Evolutionary conservation across 1,140 invertebrate genomes (phyloP), one percentile per base, ranked within the genome.

Genomic region (Ladona fulva): DNA sequence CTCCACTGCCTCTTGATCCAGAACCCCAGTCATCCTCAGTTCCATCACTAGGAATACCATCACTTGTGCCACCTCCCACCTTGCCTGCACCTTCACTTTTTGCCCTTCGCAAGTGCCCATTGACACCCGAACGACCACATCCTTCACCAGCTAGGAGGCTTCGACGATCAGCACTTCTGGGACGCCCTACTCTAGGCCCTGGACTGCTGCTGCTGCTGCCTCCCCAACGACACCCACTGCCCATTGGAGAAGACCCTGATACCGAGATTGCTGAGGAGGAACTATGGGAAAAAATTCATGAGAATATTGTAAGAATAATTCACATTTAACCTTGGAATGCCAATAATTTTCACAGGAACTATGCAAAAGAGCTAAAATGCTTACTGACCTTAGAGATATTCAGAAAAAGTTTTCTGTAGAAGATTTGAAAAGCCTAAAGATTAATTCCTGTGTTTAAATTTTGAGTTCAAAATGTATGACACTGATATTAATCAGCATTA

Each of bases 11-110:
- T 79, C 87, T 85, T 77, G 90, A 91, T 82, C 82, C 74, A 83
- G 78, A 75, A 81, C 82, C 66, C 90, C 91, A 91, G 77, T 91
- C 89, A 82, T 92, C 91, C 83, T 91, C 89, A 1, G 89, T 90
- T 10, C 86, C 89, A 82, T 87, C 90, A 82, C 90, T 91, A 25
- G 89, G 89, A 19, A 90, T 89, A 0, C 89, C 90, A 42, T 91
- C 90, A 79, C 88, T 89, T 37, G 87, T 87, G 6, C 29, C 77
- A n/a, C 73, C 74, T 1, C 14, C 12, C 7, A 66, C 52, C 52
- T 66, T 66, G 5, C 52, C 25, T 1, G 25, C 42, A 29, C 75
- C 25, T 22, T 66, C 52, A 66, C 52, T 66, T 22, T 66, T 66
- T 3, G 52, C 52, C 5, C 52, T 16, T 5, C 52, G 3, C 14